These are phyloP conservation scores for Mus pahari DNA, from an alignment of 2,113 vertebrate genomes.

Conservation along the genomic window DNA sequence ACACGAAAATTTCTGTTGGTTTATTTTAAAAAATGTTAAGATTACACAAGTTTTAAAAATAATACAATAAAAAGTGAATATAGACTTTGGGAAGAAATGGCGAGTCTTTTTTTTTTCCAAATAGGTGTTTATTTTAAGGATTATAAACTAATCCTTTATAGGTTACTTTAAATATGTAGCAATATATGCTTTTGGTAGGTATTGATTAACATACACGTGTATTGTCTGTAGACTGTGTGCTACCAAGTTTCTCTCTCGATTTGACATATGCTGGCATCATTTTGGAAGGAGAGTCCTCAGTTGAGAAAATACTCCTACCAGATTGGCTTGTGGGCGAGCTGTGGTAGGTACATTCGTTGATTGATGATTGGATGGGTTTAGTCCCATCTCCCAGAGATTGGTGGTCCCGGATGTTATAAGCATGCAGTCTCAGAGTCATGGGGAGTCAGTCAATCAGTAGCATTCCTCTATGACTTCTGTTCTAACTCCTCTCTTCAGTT, in stretches of 20 bases:
- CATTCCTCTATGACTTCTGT: neutral
- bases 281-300: neutral
- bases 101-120: neutral
- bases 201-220: neutral
- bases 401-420: neutral
- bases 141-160: neutral
- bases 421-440: neutral
- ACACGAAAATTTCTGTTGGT: neutral
- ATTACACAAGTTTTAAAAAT: neutral
- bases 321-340: neutral
- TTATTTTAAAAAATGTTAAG: neutral
- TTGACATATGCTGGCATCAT: neutral
- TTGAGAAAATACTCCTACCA: neutral
- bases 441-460: too few relatives aligned
- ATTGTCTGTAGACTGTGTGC: neutral
- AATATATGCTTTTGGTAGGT: neutral
- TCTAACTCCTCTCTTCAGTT: neutral
- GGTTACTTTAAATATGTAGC: neutral
- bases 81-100: neutral
- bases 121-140: neutral
- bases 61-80: neutral
- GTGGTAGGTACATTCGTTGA: neutral
- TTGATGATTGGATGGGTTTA: neutral
- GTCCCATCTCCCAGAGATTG: neutral
- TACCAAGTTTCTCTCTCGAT: neutral